Conservation (phyloP, 2,888 invertebrate genomes). For the Athalia circularis region DNA sequence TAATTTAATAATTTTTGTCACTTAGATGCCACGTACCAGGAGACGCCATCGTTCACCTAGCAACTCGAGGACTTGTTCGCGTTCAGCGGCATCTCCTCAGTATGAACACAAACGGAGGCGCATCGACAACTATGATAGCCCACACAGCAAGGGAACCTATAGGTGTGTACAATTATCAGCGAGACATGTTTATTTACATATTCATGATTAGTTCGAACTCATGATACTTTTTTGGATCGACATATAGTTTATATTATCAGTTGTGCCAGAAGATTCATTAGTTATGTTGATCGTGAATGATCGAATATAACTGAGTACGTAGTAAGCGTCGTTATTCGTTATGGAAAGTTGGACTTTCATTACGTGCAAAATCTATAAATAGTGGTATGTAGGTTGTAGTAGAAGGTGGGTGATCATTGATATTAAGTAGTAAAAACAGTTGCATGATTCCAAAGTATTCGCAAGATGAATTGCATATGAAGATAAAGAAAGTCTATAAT, state of each 20-base stretch:
- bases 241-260: no score
- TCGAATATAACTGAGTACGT: no score
- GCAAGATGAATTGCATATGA: neutral
- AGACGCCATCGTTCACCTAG: slow-evolving; percentile 86
- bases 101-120: slow-evolving; percentile 84
- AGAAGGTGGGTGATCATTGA: slow-evolving; percentile 8
- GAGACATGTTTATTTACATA: neutral
- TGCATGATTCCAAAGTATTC: slow-evolving; percentile 17
- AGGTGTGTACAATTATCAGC: slow-evolving; percentile 76
- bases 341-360: neutral
- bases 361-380: slow-evolving; percentile 4
- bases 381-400: neutral
- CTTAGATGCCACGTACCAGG: slow-evolving; percentile 88
- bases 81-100: slow-evolving; percentile 74
- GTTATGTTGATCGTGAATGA: neutral
- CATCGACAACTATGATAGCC: slow-evolving; percentile 80
- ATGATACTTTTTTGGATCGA: no score
- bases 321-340: neutral
- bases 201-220: neutral
- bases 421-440: slow-evolving; percentile 6
- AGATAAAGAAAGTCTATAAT: neutral
- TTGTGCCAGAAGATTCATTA: no score
- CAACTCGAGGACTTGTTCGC: slow-evolving; percentile 76
- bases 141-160: slow-evolving; percentile 77
- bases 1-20: neutral